Conservation (phyloP, 2,113 vertebrate species). For the Cyanoramphus novaezelandiae region DNA sequence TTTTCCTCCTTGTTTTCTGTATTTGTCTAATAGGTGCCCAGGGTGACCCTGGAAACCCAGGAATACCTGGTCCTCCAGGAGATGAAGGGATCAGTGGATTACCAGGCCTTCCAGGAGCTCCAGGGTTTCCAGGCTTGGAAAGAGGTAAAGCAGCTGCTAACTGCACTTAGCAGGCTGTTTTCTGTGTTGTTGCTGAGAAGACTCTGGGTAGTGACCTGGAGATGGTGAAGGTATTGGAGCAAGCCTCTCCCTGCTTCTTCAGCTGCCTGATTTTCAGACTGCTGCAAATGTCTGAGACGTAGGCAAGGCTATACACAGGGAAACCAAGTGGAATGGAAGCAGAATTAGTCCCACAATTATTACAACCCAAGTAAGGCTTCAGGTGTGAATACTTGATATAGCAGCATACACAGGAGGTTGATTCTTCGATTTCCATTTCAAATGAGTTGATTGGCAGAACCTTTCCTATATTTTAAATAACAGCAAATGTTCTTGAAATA, state of each 20-base stretch:
- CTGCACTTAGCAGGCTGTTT: background rate
- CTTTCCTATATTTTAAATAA: background rate
- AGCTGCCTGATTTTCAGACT: background rate
- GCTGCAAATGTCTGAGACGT: background rate
- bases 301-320: background rate
- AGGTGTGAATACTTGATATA: background rate
- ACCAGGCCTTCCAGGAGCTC: conserved; percentile 79
- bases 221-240: background rate
- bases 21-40: conserved; percentile 70
- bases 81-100: conserved; percentile 77
- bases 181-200: background rate
- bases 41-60: conserved; percentile 79
- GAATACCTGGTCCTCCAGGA: conserved; percentile 78
- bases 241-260: background rate
- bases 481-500: background rate
- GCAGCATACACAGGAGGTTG: background rate
- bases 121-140: conserved; percentile 69
- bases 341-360: background rate
- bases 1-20: background rate
- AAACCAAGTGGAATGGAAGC: background rate
- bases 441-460: background rate
- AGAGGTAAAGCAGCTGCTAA: conserved; percentile 71
- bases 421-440: background rate
- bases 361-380: background rate
- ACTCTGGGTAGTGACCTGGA: background rate